phyloP scores from a whole-genome alignment of 1,140 invertebrate species.

The Luehdorfia chinensis region DNA sequence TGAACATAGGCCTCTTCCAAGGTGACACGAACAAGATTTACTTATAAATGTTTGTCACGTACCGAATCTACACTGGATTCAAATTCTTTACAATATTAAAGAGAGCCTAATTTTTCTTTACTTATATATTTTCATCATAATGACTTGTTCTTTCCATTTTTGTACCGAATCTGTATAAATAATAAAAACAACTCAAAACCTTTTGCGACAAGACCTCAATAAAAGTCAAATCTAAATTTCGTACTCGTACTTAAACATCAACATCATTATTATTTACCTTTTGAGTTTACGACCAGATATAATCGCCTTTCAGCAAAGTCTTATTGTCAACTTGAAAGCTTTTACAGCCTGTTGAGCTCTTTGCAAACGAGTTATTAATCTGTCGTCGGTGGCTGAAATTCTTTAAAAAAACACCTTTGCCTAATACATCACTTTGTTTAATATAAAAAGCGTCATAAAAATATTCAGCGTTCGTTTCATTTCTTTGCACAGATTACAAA shows the following conservation, averaged over 20 bases:
- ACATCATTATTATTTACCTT: constrained; percentile 36
- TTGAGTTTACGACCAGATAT: constrained; percentile 42
- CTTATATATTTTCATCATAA: too few species aligned
- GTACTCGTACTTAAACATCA: constrained; percentile 4
- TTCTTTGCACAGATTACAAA: too few species aligned
- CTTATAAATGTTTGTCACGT: too few species aligned
- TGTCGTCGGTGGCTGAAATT: constrained; percentile 49
- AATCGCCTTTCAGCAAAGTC: constrained; percentile 57
- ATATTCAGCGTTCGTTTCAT: too few species aligned
- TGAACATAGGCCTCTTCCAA: too few species aligned
- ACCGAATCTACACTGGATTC: too few species aligned
- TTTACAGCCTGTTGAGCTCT: constrained; percentile 41
- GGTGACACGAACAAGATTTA: too few species aligned
- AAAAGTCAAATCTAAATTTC: constrained; percentile 11
- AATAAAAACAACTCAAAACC: too few species aligned
- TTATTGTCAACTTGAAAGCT: constrained; percentile 51
- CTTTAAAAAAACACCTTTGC: constrained; percentile 25
- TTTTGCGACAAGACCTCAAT: neutral
- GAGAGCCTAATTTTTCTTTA: too few species aligned
- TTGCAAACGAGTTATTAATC: constrained; percentile 53
- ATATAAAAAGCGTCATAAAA: neutral
- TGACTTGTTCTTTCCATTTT: too few species aligned
- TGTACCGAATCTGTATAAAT: too few species aligned
- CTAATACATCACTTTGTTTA: constrained; percentile 9
- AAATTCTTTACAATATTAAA: too few species aligned